phyloP scores from a whole-genome alignment of 2,888 invertebrate species.

The Drosophila kambysellisi region DNA sequence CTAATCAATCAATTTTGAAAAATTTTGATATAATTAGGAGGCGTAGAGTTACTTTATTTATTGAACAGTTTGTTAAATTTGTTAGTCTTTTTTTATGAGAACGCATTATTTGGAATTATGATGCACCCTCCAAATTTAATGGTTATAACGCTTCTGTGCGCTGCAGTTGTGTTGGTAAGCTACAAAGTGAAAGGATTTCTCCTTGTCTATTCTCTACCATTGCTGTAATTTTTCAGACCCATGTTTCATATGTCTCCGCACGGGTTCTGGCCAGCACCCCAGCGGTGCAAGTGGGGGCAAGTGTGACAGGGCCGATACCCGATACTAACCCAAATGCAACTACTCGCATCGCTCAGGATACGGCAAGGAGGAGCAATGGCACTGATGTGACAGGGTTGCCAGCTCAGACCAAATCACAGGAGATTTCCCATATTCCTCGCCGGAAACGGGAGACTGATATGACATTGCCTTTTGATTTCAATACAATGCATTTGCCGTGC shows the following conservation, averaged over 20 bases:
- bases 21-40: not conserved
- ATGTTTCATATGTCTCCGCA: not conserved
- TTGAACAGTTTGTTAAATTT: not conserved
- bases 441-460: conserved; percentile 21
- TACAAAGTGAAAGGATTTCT: not conserved
- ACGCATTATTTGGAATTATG: conserved; percentile 17
- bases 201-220: fast-evolving
- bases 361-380: not conserved
- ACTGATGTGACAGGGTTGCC: conserved; percentile 4
- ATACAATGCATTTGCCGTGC: conserved; percentile 47
- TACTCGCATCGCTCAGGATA: not conserved
- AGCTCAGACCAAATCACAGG: conserved; percentile 3
- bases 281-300: not conserved
- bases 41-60: not conserved
- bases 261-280: conserved; percentile 6
- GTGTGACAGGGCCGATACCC: not conserved
- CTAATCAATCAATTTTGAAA: not conserved
- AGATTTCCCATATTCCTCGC: conserved; percentile 30
- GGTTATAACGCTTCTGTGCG: not conserved
- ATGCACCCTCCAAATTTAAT: conserved; percentile 13
- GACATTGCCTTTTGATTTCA: conserved; percentile 36
- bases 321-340: not conserved
- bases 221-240: conserved; percentile 4
- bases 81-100: not conserved
- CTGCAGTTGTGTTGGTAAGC: conserved; percentile 31